Evolutionary conservation across 1,140 invertebrate species (phyloP).

Genomic region (Hydropsyche tenuis): DNA sequence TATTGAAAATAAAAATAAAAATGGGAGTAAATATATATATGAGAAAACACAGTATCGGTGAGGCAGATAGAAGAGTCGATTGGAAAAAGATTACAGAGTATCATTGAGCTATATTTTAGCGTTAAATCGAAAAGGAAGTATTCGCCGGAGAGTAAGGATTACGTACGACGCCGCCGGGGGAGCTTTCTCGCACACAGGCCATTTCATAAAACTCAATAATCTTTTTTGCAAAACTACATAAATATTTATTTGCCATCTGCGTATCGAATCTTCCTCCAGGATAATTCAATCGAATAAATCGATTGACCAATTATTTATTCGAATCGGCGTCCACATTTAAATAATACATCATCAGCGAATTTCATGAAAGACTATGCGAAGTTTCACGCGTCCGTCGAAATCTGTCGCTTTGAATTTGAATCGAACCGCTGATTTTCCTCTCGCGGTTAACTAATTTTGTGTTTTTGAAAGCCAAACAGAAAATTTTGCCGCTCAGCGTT

Average conservation of each 20-base stretch:
- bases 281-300: too few species aligned
- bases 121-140: conserved; percentile 45
- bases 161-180: conserved; percentile 19
- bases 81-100: conserved; percentile 49
- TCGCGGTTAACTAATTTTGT: conserved; percentile 33
- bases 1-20: too few species aligned
- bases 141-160: conserved; percentile 44
- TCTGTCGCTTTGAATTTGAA: conserved; percentile 13
- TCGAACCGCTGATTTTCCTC: neutral
- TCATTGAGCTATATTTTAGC: conserved; percentile 48
- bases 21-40: too few species aligned
- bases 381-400: too few species aligned
- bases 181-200: neutral
- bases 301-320: too few species aligned
- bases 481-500: conserved; percentile 36
- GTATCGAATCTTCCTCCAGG: too few species aligned
- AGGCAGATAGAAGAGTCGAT: conserved; percentile 41
- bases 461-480: conserved; percentile 43
- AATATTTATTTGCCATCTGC: too few species aligned
- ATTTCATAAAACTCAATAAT: conserved; percentile 26
- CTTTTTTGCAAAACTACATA: neutral
- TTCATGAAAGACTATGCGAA: too few species aligned
- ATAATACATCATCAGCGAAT: too few species aligned
- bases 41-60: too few species aligned
- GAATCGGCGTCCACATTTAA: too few species aligned